Base-by-base conservation (phyloP, 2,797 vertebrate species). In the Tragelaphus eurycerus region DNA sequence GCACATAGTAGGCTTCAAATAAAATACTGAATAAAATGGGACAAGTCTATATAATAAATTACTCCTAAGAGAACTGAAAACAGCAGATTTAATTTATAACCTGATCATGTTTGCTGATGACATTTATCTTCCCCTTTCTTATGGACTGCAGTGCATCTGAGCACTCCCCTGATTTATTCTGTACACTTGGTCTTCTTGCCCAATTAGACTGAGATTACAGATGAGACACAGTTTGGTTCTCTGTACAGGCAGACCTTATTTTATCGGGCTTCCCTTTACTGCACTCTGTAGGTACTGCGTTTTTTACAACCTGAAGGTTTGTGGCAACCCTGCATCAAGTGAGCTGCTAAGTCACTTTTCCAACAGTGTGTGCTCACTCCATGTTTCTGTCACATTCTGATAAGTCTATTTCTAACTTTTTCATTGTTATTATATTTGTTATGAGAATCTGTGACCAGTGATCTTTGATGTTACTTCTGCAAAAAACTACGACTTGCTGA, bases 1-100 rank as follows among this genome's bases (percentile, higher is more conserved):
- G 67, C 48, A 89, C 34, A 79, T 0, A 7, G 59, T 14, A 89
- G 76, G 46, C 34, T 84, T 90, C 86, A 94, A 84, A 83, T 79
- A 79, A 91, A 96, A 92, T 81, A 87, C 1, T 86, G 15, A 88
- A 89, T 38, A 93, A 91, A 92, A 89, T 21, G 46, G 74, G 57
- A 78, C 17, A 88, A 86, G 17, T 46, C 29, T 98, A 29, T 50
- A 43, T 55, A 95, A 96, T 29, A 78, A 96, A 85, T 64, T 64
- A 83, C 19, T 31, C 43, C 16, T 60, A 96, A 62, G 23, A 92
- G 59, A 16, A 34, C 29, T 89, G n/a, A 92, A 81, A 57, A 27
- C 85, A 93, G 34, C 60, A 34, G 29, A 76, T 85, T 86, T 87
- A 85, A 23, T 64, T 93, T 93, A 54, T 48, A 93, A 74, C 43